Base-by-base conservation (phyloP, 2,113 vertebrate genomes). In the Salminus brasiliensis region DNA sequence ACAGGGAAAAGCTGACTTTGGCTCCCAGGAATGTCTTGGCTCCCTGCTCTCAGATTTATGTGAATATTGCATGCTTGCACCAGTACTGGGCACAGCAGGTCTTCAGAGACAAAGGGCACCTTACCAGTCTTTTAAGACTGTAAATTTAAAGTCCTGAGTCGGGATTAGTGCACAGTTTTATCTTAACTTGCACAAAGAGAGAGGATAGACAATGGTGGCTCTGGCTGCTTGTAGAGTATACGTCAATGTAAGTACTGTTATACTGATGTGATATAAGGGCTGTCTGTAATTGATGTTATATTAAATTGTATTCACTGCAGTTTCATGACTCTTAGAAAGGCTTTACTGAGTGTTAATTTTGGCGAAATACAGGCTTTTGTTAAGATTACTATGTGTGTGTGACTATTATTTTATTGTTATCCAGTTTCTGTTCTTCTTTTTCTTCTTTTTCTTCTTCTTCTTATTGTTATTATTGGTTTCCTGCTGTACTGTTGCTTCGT, bases 1-100 rank as follows among this genome's bases (percentile, higher is more conserved):
- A 63, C 63, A n/a, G 59, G 43, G n/a, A 63, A 74, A 62, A 49
- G 49, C 29, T 49, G 52, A 27, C 59, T 30, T 32, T 65, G 32
- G 18, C 60, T 36, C 32, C 18, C 60, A 65, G 60, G 32, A 65
- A 65, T 36, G 30, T 21, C 15, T 36, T 23, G 36, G 55, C 36
- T 74, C 2, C 59, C 27, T 65, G 43, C 43, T 76, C 2, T 76
- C 13, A 52, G 43, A 25, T 25, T 49, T 52, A 75, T 49, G 21
- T 75, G 59, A 75, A 45, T 18, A 3, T 52, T 52, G 30, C 72
- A 63, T 62, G 39, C 30, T 21, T 59, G 34, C n/a, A 59, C 34
- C 52, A 57, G n/a, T 57, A 2, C 59, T 59, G 29, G 18, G 34
- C 55, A 74, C n/a, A n/a, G n/a, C n/a, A n/a, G n/a, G n/a, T n/a